Base-by-base conservation (phyloP, 2,797 vertebrate species). In the Meriones psammophilus region DNA sequence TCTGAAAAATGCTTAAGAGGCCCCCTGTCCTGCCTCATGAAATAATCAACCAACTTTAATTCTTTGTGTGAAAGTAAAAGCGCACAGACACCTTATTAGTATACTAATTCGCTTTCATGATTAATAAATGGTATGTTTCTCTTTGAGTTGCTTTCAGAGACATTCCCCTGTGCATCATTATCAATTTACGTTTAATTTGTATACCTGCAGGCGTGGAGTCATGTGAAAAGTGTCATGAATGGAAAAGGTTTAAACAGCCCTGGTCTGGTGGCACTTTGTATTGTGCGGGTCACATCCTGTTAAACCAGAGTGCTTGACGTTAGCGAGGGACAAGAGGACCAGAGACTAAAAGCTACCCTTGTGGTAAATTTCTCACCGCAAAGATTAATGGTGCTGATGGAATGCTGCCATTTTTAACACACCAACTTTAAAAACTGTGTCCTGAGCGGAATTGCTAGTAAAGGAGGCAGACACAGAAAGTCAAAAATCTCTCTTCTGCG, bases 251-350 rank as follows among this genome's bases (percentile, higher is more conserved):
- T 60, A 42, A 74, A 39, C 4, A 28, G 42, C 33, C 42, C 14
- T 28, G 15, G 24, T 78, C 26, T 95, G 42, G 39, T 36, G 17
- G 20, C 15, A 71, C 8, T 80, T 88, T 74, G 46, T 79, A 64
- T 50, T 88, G 36, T 1, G 91, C 77, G 66, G 71, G 28, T 56
- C 78, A 68, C 42, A 0, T 42, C 36, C 50, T 66, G 22, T 68
- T 92, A 94, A 95, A 54, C 42, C 50, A 69, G 42, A 92, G 62
- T 89, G 85, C 56, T 77, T 85, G 84, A 56, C 60, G 91, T 30
- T 89, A 88, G 33, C 69, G 89, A 3, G 84, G 14, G 64, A 88
- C 79, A 78, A 54, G 39, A 18, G 18, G 28, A 71, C 78, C 42
- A 56, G 69, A 91, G 81, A 74, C 66, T 3, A 71, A 18, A 79